A percentile compares a stretch with the other conserved stretches of the same genome.
These are phyloP conservation scores for Parnassius orleans DNA, from an alignment of 2,888 invertebrate genomes.

Conservation along the genomic window DNA sequence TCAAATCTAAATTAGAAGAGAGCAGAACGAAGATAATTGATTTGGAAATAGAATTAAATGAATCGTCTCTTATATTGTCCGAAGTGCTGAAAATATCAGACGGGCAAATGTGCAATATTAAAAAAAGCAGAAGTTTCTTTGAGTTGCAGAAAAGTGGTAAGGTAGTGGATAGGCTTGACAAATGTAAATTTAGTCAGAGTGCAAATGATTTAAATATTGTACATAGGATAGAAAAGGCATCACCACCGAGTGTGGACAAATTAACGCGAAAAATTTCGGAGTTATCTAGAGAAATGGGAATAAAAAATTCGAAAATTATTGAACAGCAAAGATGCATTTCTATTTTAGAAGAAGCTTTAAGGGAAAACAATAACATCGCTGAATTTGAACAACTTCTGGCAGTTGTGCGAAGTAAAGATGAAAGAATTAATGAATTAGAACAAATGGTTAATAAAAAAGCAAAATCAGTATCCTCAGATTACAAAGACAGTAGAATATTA, in stretches of 20 bases:
- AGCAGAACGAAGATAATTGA: slow-evolving; percentile 72
- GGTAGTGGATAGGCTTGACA: slow-evolving; percentile 80
- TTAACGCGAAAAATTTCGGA: slow-evolving; percentile 66
- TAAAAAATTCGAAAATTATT: slow-evolving; percentile 77
- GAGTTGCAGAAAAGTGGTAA: slow-evolving; percentile 80
- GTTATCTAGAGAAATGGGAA: slow-evolving; percentile 67
- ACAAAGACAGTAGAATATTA: slow-evolving; percentile 82
- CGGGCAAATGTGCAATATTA: slow-evolving; percentile 58
- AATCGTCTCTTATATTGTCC: slow-evolving; percentile 75
- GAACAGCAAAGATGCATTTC: slow-evolving; percentile 79
- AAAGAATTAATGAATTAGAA: slow-evolving; percentile 89
- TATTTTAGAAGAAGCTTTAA: slow-evolving; percentile 76
- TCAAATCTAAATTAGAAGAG: slow-evolving; percentile 64
- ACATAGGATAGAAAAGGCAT: slow-evolving; percentile 47
- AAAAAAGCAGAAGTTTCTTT: slow-evolving; percentile 71
- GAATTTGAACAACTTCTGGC: slow-evolving; percentile 81
- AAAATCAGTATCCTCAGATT: slow-evolving; percentile 52
- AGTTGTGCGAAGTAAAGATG: slow-evolving; percentile 81
- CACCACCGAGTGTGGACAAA: slow-evolving; percentile 54
- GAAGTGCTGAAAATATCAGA: slow-evolving; percentile 74
- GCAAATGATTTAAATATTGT: slow-evolving; percentile 57
- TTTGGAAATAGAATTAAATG: slow-evolving; percentile 77
- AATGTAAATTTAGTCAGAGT: slow-evolving; percentile 72
- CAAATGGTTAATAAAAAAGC: slow-evolving; percentile 81
- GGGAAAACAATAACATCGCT: slow-evolving; percentile 79